Evolutionary conservation across 2,113 vertebrate genomes (phyloP), one percentile per base, ranked within the genome.

Genomic region (Colinus virginianus): DNA sequence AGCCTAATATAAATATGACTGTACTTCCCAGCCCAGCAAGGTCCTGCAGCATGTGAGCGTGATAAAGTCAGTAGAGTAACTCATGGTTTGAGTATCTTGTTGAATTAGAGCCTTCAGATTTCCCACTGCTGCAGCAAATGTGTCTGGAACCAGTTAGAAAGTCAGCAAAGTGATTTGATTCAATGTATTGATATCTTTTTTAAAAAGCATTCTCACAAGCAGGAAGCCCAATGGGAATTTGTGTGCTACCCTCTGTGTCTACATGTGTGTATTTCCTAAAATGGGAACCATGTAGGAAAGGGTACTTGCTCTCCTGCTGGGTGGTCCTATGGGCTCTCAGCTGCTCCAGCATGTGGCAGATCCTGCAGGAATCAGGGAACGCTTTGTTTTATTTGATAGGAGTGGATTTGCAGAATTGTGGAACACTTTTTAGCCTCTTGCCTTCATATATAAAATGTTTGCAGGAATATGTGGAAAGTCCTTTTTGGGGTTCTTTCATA

Each of bases 321-420:
- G 96, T 96, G 95, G 95, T 97, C 94, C 81, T 72, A 0, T 63
- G 93, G 70, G 84, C 88, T 91, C 36, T 70, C 64, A 87, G 71
- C 77, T 92, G 69, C 72, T 76, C 76, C 34, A 91, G 84, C 80
- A 61, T 74, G 78, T 94, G 91, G 90, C 66, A 94, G 78, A 79
- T 95, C 95, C 82, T 95, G 74, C 43, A 92, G 85, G 81, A 96
- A 81, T 96, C 96, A 85, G 87, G 87, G 93, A 96, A 80, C 46
- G 25, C 82, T 64, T 40, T 43, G 45, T 80, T 96, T 94, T 96
- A 93, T 95, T 79, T 84, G 67, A 86, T 94, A 88, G 91, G 88
- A 96, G 62, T 95, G 69, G 72, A 87, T 96, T 96, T 96, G 76
- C 78, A 77, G 88, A 90, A 90, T 45, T 88, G 49, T 11, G 8